Evolutionary conservation across 2,113 vertebrate genomes (phyloP).

Genomic region (Poeciliopsis turrubarensis): DNA sequence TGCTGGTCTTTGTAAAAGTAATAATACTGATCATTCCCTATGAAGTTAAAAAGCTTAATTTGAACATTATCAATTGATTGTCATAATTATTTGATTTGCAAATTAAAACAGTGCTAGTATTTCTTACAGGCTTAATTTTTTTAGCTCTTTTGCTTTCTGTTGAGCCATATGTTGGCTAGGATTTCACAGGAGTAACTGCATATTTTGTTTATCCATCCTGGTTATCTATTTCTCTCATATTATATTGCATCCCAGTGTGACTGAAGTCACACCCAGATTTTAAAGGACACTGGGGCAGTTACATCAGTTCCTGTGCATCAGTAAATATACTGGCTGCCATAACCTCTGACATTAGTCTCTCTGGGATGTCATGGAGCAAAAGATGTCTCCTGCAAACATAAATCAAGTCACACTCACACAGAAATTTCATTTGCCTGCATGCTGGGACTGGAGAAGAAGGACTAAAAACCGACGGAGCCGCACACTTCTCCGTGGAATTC

Average conservation of each 20-base stretch:
- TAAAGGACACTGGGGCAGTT: neutral
- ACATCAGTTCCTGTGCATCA: constrained; percentile 33
- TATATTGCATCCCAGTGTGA: neutral
- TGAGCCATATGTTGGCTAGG: neutral
- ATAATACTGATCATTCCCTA: too few species aligned
- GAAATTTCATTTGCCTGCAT: neutral
- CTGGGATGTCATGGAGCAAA: constrained; percentile 47
- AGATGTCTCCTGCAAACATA: constrained; percentile 67
- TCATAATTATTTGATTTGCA: neutral
- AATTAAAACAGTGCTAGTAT: too few species aligned
- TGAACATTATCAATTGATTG: too few species aligned
- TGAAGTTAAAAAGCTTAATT: too few species aligned
- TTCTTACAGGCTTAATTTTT: too few species aligned
- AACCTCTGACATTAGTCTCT: constrained; percentile 48
- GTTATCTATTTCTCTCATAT: constrained; percentile 2
- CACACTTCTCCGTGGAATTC: constrained; percentile 77
- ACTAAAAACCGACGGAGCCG: constrained; percentile 74
- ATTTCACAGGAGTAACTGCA: neutral
- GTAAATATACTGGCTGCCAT: constrained; percentile 16
- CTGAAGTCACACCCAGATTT: neutral
- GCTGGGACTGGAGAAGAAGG: constrained; percentile 68
- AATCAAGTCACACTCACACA: constrained; percentile 57
- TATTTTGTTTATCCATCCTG: neutral
- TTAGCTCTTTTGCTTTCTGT: neutral
- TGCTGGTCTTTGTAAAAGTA: too few species aligned